A percentile compares a stretch with the other conserved stretches of the same genome.
These are phyloP conservation scores for Rostratula benghalensis DNA, from an alignment of 2,113 vertebrate genomes.

Conservation along the genomic window DNA sequence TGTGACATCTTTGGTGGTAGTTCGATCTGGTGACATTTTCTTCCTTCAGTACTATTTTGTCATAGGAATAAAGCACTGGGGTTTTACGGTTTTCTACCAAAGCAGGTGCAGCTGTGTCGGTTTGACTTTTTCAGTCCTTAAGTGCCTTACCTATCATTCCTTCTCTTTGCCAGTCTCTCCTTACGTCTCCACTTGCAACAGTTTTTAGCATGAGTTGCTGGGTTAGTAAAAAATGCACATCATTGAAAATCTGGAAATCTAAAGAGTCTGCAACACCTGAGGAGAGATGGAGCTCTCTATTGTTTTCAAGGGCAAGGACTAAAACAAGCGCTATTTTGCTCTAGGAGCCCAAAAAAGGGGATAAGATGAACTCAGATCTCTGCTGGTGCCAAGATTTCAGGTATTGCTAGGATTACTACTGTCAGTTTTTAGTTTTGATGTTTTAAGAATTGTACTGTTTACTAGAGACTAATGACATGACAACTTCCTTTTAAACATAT, in stretches of 20 bases:
- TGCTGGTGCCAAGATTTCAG: accelerated
- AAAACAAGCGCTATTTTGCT: background rate
- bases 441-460: background rate
- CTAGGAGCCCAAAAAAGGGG: background rate
- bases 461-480: background rate
- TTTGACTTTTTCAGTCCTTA: background rate
- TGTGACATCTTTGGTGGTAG: background rate
- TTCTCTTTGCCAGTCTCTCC: background rate
- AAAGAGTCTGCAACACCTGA: background rate
- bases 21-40: constrained; percentile 24
- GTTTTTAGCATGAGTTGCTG: background rate
- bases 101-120: background rate
- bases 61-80: background rate
- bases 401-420: background rate
- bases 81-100: background rate
- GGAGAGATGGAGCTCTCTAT: background rate
- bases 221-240: background rate
- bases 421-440: background rate
- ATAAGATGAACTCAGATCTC: background rate
- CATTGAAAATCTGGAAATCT: background rate
- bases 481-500: background rate
- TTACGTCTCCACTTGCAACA: background rate
- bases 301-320: background rate
- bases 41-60: constrained; percentile 30
- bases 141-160: background rate